These are phyloP conservation scores for Thyatira batis DNA, from an alignment of 2,888 invertebrate genomes.

Conservation along the genomic window DNA sequence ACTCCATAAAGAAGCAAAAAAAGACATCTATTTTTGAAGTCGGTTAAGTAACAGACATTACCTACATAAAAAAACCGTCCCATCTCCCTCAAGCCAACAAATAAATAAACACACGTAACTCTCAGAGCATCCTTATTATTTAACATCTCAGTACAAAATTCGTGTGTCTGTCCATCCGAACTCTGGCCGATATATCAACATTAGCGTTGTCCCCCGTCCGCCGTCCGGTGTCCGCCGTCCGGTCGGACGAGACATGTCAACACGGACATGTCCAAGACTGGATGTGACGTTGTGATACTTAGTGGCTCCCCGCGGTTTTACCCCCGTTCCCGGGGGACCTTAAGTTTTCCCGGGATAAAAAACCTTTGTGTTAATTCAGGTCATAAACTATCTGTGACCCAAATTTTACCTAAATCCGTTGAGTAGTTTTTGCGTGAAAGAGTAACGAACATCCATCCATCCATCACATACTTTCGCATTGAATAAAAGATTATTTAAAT, in stretches of 20 bases:
- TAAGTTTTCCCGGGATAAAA: no score
- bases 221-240: conserved; percentile 44
- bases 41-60: background rate
- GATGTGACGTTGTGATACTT: conserved; percentile 11
- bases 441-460: no score
- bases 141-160: conserved; percentile 62
- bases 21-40: no score
- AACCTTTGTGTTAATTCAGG: no score
- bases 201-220: conserved; percentile 73
- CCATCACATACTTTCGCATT: no score
- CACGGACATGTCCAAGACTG: conserved; percentile 7
- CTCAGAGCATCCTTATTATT: conserved; percentile 54
- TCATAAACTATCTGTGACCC: no score
- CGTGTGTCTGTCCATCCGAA: conserved; percentile 65
- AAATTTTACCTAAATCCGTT: no score
- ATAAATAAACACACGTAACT: conserved; percentile 37
- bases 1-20: no score
- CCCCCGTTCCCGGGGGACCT: conserved; percentile 33
- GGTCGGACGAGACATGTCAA: conserved; percentile 48
- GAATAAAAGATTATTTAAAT: no score
- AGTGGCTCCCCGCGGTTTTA: no score
- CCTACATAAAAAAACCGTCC: background rate
- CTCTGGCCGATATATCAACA: conserved; percentile 79
- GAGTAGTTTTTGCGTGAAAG: no score
- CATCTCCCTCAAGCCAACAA: background rate